Evolutionary conservation across 2,113 vertebrate species (phyloP).

Genomic region (Zosterops pallidus): DNA sequence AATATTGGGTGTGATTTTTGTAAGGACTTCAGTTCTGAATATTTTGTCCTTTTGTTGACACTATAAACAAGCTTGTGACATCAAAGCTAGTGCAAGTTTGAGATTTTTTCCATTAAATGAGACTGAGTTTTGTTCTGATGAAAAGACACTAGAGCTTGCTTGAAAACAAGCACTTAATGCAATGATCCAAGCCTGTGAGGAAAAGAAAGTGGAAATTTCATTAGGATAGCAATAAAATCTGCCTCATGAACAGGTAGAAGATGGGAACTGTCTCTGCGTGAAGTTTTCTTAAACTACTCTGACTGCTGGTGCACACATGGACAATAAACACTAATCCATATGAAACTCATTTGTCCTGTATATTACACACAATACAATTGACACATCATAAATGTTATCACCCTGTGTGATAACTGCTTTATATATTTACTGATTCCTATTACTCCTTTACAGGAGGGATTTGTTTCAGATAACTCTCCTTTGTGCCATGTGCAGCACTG

Average conservation of each 20-base stretch:
- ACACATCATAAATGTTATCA: constrained; percentile 49
- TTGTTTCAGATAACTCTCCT: constrained; percentile 54
- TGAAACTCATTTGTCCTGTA: constrained; percentile 35
- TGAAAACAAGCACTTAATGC: not conserved
- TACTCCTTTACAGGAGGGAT: constrained; percentile 27
- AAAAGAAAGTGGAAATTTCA: not conserved
- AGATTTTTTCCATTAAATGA: not conserved
- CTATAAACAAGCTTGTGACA: not conserved
- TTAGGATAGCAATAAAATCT: not conserved
- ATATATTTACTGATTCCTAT: constrained; percentile 48
- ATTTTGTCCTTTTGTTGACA: not conserved
- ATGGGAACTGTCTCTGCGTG: rapidly evolving
- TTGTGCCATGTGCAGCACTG: constrained; percentile 24
- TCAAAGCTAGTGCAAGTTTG: not conserved
- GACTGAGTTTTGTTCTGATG: not conserved
- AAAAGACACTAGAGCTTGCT: not conserved
- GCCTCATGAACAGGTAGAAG: not conserved
- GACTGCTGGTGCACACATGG: not conserved
- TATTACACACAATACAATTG: not conserved
- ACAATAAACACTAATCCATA: not conserved
- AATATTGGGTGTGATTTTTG: not conserved
- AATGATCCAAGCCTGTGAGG: not conserved
- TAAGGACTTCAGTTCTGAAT: not conserved
- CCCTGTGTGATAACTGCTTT: not conserved
- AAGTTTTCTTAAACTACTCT: not conserved